Evolutionary conservation across 2,888 invertebrate species (phyloP), one percentile per base, ranked within the genome.

Genomic region (Pyrrhia umbra): DNA sequence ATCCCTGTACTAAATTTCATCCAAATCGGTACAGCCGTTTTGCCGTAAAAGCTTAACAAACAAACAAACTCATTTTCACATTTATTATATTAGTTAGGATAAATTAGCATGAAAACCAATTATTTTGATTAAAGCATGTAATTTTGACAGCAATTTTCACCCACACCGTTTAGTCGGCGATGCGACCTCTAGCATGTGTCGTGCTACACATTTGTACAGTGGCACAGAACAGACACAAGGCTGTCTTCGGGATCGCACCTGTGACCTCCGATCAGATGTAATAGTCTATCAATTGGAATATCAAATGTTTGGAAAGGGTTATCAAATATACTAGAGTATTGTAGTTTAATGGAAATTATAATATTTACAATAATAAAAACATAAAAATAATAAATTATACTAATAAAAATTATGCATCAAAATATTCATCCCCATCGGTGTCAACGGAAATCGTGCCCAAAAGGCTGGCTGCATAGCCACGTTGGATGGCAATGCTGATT

Each of bases 221-320:
- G 8, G 46, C 52, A 23, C 16, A 70, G 56, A 76, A 76, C 55
- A 56, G 57, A 75, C 46, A 57, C 75, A 65, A 78, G 76, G 79
- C 40, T 75, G 61, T 70, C 56, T 67, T 25, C 10, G 45, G 51
- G 51, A 60, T 73, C 56, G 23, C 64, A 62, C 58, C 54, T 60
- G 62, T 55, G 61, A 62, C 77, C 77, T 68, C 50, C 45, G 52
- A 6, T 5, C 58, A 73, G 42, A 64, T 77, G 58, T 56, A 39
- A 76, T 27, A 50, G 45, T 67, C 56, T 45, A 43, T 49, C 3
- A 46, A 8, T 54, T 40, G 6, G 66, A 61, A 15, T 59, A 34
- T 30, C 4, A 18, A 56, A 42, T 4, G 2, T 9, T 21, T 64
- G 56, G 46, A 58, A 47, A 62, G 13, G 34, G 5, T 25, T 2